phyloP scores from a whole-genome alignment of 2,797 vertebrate species.

The Sebastes kiyomatsui region DNA sequence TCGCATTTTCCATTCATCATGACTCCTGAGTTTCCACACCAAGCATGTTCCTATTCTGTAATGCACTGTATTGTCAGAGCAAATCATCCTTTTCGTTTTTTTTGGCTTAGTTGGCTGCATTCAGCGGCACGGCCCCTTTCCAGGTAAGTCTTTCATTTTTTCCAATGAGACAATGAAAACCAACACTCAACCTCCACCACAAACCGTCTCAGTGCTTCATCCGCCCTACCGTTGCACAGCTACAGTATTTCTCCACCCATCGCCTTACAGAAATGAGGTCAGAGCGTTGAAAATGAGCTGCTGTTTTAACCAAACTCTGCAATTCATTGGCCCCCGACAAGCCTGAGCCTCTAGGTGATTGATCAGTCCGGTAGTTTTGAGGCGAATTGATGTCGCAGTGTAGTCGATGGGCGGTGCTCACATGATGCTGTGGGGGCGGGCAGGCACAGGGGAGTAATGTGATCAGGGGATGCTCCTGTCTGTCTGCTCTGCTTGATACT shows the following conservation, averaged over 20 bases:
- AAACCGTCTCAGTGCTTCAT: conserved; percentile 5
- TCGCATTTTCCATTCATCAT: background rate
- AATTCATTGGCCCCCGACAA: conserved; percentile 43
- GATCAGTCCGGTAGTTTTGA: conserved; percentile 64
- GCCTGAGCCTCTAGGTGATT: conserved; percentile 61
- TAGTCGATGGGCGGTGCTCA: conserved; percentile 60
- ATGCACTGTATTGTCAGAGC: conserved; percentile 20
- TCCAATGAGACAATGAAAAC: conserved; percentile 41
- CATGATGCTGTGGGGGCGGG: conserved; percentile 47
- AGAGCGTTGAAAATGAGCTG: conserved; percentile 24
- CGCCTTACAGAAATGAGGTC: conserved; percentile 33
- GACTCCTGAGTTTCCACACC: background rate
- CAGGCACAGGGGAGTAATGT: conserved; percentile 61
- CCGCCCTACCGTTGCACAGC: conserved; percentile 12
- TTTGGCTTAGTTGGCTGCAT: background rate
- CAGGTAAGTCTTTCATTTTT: conserved; percentile 25
- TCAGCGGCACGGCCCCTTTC: background rate
- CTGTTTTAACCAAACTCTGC: conserved; percentile 37
- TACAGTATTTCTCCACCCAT: conserved; percentile 8
- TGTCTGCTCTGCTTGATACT: conserved; percentile 40
- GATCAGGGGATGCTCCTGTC: conserved; percentile 63
- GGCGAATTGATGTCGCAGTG: conserved; percentile 68
- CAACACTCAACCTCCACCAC: background rate
- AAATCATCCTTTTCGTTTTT: conserved; percentile 24
- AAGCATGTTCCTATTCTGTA: conserved; percentile 16